phyloP scores from a whole-genome alignment of 2,113 vertebrate species.

The Triplophysa tibetana region DNA sequence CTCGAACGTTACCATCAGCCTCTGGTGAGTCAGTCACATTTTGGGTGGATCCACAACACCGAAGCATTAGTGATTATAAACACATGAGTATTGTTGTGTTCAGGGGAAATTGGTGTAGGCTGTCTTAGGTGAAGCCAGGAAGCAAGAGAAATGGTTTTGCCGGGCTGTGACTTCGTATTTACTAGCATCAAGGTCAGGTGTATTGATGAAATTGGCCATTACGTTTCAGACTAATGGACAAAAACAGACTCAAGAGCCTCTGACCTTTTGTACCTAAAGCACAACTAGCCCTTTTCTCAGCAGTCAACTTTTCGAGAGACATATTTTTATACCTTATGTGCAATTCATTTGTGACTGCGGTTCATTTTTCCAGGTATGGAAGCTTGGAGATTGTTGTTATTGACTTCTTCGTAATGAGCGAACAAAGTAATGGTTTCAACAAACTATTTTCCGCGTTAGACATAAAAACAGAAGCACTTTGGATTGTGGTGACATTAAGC shows the following conservation, averaged over 20 bases:
- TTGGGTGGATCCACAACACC: conserved; percentile 4
- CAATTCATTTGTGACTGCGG: conserved; percentile 31
- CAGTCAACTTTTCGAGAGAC: conserved; percentile 5
- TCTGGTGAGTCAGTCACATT: conserved; percentile 32
- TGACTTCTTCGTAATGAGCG: conserved; percentile 37
- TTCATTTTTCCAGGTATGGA: conserved; percentile 11
- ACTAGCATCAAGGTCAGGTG: conserved; percentile 42
- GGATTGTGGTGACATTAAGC: neutral
- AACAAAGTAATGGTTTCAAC: conserved; percentile 27
- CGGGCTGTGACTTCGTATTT: conserved; percentile 21
- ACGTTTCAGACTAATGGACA: conserved; percentile 36
- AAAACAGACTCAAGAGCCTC: conserved; percentile 42
- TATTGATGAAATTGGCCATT: conserved; percentile 51
- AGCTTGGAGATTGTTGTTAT: conserved; percentile 7
- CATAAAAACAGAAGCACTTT: no score
- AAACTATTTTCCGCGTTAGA: neutral
- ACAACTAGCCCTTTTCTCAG: conserved; percentile 11
- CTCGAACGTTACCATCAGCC: conserved; percentile 5
- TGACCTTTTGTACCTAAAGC: conserved; percentile 37
- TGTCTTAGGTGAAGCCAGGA: conserved; percentile 34
- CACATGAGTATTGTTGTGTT: conserved; percentile 48
- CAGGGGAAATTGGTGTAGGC: conserved; percentile 42
- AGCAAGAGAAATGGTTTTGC: conserved; percentile 43
- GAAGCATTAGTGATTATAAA: conserved; percentile 25
- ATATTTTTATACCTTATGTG: conserved; percentile 8